These are phyloP conservation scores for Argynnis bischoffii DNA, from an alignment of 2,888 invertebrate species.

Conservation along the genomic window DNA sequence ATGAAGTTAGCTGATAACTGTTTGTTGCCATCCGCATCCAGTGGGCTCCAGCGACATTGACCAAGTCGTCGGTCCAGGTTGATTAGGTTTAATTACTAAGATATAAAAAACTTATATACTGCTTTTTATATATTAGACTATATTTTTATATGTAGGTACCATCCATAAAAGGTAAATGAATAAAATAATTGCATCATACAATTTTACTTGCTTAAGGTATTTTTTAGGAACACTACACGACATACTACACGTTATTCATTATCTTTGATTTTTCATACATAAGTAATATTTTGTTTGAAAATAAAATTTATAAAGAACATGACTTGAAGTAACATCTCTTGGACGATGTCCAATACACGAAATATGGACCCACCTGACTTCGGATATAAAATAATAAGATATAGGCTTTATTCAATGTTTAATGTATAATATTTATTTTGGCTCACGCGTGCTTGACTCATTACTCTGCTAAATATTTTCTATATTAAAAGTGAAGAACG, in stretches of 20 bases:
- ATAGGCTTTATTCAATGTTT: conserved; percentile 17
- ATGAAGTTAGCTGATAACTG: no score
- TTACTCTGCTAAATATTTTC: not conserved
- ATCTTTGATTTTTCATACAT: conserved; percentile 3
- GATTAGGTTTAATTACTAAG: no score
- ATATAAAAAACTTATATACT: no score
- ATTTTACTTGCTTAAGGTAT: no score
- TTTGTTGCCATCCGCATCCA: no score
- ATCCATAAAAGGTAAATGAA: no score
- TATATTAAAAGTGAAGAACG: not conserved
- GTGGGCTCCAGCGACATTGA: no score
- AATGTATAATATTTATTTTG: conserved; percentile 24
- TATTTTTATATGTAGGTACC: no score
- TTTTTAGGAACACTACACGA: not conserved
- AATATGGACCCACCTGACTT: conserved; percentile 18
- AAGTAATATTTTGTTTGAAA: conserved; percentile 14
- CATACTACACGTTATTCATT: not conserved
- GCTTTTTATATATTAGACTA: no score
- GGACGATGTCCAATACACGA: conserved; percentile 20
- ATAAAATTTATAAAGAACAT: conserved; percentile 19
- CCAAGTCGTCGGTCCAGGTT: no score
- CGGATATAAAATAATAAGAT: conserved; percentile 26
- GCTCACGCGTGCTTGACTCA: conserved; percentile 21
- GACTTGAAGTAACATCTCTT: conserved; percentile 23
- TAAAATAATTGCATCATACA: no score